A percentile compares a stretch with the other conserved stretches of the same genome.
Conservation (phyloP, 2,888 invertebrate genomes). For the Bimastos eiseni region DNA sequence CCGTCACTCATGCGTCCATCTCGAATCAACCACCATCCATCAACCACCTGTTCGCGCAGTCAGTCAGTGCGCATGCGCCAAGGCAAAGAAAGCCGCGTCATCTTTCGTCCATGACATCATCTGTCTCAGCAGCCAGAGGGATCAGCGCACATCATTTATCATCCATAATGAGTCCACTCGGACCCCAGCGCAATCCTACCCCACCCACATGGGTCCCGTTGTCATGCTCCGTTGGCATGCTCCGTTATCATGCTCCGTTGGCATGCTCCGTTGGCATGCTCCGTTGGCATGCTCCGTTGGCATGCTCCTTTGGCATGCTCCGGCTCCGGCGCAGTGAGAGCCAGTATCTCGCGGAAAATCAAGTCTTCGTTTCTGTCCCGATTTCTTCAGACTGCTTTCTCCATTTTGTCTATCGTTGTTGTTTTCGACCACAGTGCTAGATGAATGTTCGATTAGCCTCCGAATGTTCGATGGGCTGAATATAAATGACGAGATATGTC, state of each 20-base stretch:
- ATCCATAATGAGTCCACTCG: neutral
- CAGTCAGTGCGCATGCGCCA: neutral
- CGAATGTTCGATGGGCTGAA: neutral
- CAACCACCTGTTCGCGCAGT: slow-evolving; percentile 13
- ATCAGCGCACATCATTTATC: neutral
- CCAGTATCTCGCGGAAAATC: neutral
- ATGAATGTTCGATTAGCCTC: neutral
- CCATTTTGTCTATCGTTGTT: neutral
- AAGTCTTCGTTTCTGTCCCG: neutral
- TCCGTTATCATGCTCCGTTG: too few relatives aligned
- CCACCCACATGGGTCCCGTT: neutral
- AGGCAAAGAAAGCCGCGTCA: neutral
- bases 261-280: too few relatives aligned
- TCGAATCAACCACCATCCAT: neutral
- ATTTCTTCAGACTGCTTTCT: neutral
- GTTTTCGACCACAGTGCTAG: neutral
- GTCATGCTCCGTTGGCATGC: too few relatives aligned
- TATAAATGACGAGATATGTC: neutral
- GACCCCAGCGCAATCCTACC: neutral
- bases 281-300: too few relatives aligned
- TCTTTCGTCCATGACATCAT: neutral
- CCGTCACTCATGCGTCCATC: neutral
- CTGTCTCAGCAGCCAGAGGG: neutral
- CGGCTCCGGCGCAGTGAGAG: neutral
- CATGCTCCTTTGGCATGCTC: too few relatives aligned